These are phyloP conservation scores for Acrocephalus scirpaceus DNA, from an alignment of 2,797 vertebrate genomes.

Conservation along the genomic window DNA sequence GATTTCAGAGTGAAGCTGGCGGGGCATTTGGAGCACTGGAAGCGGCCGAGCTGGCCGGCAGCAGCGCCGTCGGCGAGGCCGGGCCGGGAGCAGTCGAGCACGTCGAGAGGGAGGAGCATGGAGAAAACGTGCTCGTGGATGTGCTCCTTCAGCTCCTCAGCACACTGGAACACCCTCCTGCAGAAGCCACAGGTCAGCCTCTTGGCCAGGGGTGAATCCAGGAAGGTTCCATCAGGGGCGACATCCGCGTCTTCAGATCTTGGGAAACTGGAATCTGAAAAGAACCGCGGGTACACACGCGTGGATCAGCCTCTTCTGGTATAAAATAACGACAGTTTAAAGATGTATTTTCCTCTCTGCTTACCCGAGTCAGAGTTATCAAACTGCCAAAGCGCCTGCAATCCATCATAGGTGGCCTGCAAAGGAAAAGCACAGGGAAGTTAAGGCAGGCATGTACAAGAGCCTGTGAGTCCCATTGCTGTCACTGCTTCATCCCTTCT, in stretches of 20 bases:
- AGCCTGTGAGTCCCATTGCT: background rate
- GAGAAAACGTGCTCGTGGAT: conserved; percentile 78
- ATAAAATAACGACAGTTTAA: accelerated
- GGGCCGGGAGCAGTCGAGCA: conserved; percentile 22
- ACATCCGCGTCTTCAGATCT: background rate
- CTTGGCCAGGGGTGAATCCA: conserved; percentile 67
- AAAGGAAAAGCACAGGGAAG: background rate
- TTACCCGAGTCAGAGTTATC: conserved; percentile 55
- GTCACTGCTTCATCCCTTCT: background rate
- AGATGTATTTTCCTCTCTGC: background rate
- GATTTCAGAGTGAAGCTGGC: conserved; percentile 88
- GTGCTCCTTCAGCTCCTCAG: conserved; percentile 82
- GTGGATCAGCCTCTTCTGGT: background rate
- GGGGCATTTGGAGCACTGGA: conserved; percentile 83
- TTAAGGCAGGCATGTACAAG: background rate
- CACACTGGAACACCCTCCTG: conserved; percentile 81
- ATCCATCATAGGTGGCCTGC: background rate
- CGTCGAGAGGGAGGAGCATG: conserved; percentile 76
- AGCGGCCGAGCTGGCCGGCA: conserved; percentile 64
- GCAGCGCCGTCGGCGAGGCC: background rate
- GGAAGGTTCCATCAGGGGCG: conserved; percentile 66
- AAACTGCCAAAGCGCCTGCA: conserved; percentile 46
- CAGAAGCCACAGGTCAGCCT: conserved; percentile 83
- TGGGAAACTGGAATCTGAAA: conserved; percentile 3
- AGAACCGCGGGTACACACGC: background rate